Evolutionary conservation across 1,140 invertebrate species (phyloP), one percentile per base, ranked within the genome.

Genomic region (Scylla paramamosain): DNA sequence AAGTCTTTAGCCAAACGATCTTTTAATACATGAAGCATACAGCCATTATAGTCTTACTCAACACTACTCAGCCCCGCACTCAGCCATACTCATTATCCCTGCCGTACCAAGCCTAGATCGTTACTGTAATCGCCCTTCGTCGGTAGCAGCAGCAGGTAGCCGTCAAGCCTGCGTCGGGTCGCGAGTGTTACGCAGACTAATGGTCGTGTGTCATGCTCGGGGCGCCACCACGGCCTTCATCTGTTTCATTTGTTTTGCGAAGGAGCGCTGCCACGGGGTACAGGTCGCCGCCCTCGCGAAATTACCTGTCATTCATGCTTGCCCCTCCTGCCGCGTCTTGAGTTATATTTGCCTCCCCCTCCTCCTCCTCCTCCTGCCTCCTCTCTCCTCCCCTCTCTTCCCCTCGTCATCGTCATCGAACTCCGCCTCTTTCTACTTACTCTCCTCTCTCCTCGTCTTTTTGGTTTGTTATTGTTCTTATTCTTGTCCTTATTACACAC

Each of bases 251-350:
- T 25, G 67, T 77, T 77, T 77, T 77, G 67, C 67, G 20, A 8
- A 77, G 67, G 67, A 20, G 67, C 20, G 67, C 25, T 7, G 67
- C 20, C n/a, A n/a, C n/a, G 25, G 67, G 67, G 67, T 25, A n/a
- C n/a, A 20, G 67, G 67, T 25, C 20, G 67, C n/a, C 67, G 4
- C n/a, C 16, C n/a, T 46, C 39, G 88, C 45, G 39, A 90, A 90
- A 48, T 45, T 90, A 52, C 48, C 45, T 90, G 86, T 88, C 86
- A 32, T 29, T 46, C 25, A 88, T 91, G 16, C 52, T 59, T 91
- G 45, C 52, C 48, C n/a, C 20, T 59, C 52, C 52, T 28, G 45
- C 45, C 46, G 31, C 89, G 39, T 10, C 48, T 16, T 7, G 16
- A 31, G 31, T 52, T 67, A 59, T 28, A 32, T 67, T 77, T 29